Percentiles rank a stretch among this genome's conserved stretches.
Conservation (phyloP, 2,797 vertebrate species). For the Cercopithecus petaurista region DNA sequence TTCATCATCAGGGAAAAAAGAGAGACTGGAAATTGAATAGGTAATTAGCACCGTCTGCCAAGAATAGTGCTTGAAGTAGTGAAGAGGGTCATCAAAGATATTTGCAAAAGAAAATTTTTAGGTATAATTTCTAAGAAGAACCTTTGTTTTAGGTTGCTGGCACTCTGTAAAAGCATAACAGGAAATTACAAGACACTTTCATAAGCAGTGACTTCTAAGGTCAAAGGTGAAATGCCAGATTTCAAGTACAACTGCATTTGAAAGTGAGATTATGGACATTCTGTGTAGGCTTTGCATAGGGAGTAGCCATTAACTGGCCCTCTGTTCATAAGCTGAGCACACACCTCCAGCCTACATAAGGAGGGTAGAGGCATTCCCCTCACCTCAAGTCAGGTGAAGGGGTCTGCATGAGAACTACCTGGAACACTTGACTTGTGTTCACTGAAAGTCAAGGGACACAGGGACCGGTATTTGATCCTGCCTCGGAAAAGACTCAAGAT, state of each 20-base stretch:
- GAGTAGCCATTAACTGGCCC: background rate
- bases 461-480: background rate
- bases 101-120: background rate
- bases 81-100: background rate
- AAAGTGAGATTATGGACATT: background rate
- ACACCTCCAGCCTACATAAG: background rate
- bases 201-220: background rate
- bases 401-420: background rate
- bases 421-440: background rate
- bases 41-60: background rate
- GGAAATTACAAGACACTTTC: background rate
- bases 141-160: background rate
- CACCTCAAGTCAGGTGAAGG: background rate
- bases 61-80: background rate
- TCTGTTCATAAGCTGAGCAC: background rate
- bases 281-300: background rate
- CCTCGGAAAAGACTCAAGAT: background rate
- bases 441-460: background rate
- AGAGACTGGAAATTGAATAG: background rate
- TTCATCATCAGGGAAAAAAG: background rate
- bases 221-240: background rate
- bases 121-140: background rate
- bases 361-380: rapidly evolving
- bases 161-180: background rate
- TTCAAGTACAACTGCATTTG: background rate